phyloP scores from a whole-genome alignment of 2,888 invertebrate genomes.

The Lithophane leautieri region DNA sequence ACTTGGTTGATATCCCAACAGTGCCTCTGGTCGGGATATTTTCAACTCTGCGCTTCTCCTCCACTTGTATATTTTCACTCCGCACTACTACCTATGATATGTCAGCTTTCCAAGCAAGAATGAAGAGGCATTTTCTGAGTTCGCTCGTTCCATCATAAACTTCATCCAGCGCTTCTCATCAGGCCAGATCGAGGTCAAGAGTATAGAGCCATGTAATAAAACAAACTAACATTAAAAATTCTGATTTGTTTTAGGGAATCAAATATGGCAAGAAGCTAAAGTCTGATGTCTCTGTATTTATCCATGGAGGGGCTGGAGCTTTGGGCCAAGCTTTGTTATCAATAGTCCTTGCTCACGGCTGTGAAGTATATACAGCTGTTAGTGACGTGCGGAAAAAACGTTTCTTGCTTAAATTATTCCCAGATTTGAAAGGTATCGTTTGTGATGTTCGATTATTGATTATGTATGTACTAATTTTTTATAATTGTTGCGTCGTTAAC shows the following conservation, averaged over 20 bases:
- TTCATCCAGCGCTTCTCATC: not conserved
- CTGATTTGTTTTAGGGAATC: constrained; percentile 33
- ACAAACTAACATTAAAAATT: too few relatives aligned
- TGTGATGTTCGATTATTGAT: not conserved
- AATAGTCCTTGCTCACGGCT: constrained; percentile 65
- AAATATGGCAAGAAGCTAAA: not conserved
- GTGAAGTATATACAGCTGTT: constrained; percentile 75
- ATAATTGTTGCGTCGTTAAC: too few relatives aligned
- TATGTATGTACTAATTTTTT: too few relatives aligned
- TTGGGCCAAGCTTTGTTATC: constrained; percentile 72
- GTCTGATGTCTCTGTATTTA: not conserved
- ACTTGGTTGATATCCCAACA: too few relatives aligned
- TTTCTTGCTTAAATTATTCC: constrained; percentile 72
- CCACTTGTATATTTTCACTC: not conserved
- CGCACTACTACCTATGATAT: not conserved
- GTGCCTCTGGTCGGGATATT: not conserved
- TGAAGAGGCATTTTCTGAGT: not conserved
- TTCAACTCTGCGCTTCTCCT: not conserved
- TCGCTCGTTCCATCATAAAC: not conserved
- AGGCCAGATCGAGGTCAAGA: not conserved
- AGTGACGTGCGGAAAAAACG: constrained; percentile 69
- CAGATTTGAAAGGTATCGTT: constrained; percentile 62
- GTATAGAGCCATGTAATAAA: too few relatives aligned
- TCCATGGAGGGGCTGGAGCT: constrained; percentile 61
- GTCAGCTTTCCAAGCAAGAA: not conserved